These are phyloP conservation scores for Tigriopus japonicus DNA, from an alignment of 1,140 invertebrate genomes.

Conservation along the genomic window DNA sequence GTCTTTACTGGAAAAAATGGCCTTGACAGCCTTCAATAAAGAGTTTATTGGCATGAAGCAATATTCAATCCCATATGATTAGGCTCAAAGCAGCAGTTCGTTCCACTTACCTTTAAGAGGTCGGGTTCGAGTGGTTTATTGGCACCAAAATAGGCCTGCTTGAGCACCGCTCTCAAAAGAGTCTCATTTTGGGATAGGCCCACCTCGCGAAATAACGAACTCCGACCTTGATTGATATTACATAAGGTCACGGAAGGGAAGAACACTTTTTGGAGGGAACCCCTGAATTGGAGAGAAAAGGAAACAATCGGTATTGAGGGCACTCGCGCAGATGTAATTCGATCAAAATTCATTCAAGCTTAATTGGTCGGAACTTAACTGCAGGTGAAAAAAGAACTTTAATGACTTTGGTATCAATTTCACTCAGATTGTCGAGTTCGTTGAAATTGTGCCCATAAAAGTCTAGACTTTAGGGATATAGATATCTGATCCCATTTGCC, in stretches of 20 bases:
- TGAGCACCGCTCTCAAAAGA: not conserved
- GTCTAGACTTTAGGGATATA: too few relatives aligned
- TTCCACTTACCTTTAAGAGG: not conserved
- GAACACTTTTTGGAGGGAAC: slow-evolving; percentile 1
- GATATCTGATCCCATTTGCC: too few relatives aligned
- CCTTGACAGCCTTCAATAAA: not conserved
- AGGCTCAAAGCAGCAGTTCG: not conserved
- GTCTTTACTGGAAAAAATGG: slow-evolving; percentile 1
- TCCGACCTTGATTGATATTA: slow-evolving; percentile 11
- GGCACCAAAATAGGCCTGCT: slow-evolving; percentile 6
- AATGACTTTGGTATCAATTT: too few relatives aligned
- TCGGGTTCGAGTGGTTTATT: not conserved
- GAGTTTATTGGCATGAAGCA: not conserved
- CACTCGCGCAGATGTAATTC: too few relatives aligned
- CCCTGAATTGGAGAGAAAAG: slow-evolving; percentile 1
- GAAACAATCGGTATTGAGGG: too few relatives aligned
- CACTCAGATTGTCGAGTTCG: too few relatives aligned
- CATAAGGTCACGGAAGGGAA: slow-evolving; percentile 7
- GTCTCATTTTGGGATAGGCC: not conserved
- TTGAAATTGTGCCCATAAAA: too few relatives aligned
- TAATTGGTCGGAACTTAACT: too few relatives aligned
- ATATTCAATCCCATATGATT: not conserved
- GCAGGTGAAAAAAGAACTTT: too few relatives aligned
- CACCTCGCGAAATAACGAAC: slow-evolving; percentile 1
- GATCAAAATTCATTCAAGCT: too few relatives aligned